These are phyloP conservation scores for Onychorhynchus coronatus DNA, from an alignment of 2,113 vertebrate genomes.

Conservation along the genomic window DNA sequence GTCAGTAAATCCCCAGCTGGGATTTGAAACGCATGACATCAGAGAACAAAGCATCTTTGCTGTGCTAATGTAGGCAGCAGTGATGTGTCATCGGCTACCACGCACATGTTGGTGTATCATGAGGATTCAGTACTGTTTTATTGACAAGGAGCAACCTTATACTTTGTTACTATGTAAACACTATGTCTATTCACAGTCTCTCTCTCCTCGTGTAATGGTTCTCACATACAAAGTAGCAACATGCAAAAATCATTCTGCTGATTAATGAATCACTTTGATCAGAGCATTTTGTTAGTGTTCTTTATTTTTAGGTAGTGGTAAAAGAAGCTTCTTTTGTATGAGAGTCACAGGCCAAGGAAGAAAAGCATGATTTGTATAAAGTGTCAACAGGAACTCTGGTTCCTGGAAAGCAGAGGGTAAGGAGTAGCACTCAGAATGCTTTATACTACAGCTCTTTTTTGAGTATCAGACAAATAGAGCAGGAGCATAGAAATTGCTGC, in stretches of 20 bases:
- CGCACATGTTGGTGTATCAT: slow-evolving; percentile 24
- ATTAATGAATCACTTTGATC: slow-evolving; percentile 58
- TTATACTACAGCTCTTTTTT: background rate
- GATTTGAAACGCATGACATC: slow-evolving; percentile 61
- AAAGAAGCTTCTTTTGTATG: background rate
- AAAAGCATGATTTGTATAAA: background rate
- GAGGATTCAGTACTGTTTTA: slow-evolving; percentile 60
- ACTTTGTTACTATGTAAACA: slow-evolving; percentile 73
- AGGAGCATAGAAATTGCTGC: background rate
- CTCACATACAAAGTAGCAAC: slow-evolving; percentile 66
- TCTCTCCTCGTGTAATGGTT: slow-evolving; percentile 55
- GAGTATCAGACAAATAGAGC: background rate
- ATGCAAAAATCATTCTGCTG: slow-evolving; percentile 50
- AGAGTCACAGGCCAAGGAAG: background rate
- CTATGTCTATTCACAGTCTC: slow-evolving; percentile 65
- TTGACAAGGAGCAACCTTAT: slow-evolving; percentile 72
- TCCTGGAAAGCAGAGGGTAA: background rate
- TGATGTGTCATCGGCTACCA: slow-evolving; percentile 49
- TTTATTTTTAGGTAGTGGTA: slow-evolving; percentile 24
- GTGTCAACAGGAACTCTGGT: background rate
- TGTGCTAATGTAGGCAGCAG: slow-evolving; percentile 47
- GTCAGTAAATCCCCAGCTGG: slow-evolving; percentile 71
- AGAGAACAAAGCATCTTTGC: slow-evolving; percentile 67
- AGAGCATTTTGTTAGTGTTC: slow-evolving; percentile 19
- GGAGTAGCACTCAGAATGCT: background rate